These are phyloP conservation scores for Anthopleura xanthogrammica DNA, from an alignment of 92 coral and sea anemone species.

Conservation along the genomic window DNA sequence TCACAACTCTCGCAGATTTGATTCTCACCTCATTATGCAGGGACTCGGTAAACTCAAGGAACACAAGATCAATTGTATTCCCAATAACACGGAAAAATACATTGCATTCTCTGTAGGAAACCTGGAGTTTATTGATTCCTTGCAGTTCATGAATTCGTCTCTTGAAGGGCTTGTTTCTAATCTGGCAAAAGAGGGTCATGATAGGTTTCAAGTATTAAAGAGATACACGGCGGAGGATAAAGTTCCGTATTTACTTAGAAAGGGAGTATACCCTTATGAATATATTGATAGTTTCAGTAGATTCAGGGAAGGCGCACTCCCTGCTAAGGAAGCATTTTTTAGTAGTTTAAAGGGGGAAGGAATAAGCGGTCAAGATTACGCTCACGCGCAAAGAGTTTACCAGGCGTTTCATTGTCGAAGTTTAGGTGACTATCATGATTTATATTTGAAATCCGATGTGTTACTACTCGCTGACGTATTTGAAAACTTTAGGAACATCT, in stretches of 20 bases:
- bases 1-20: constrained; percentile 13
- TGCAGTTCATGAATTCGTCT: constrained; percentile 43
- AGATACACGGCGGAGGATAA: constrained; percentile 5
- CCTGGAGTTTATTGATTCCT: constrained; percentile 36
- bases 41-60: constrained; percentile 44
- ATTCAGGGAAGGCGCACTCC: too few relatives aligned
- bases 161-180: constrained; percentile 34
- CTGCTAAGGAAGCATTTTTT: neutral
- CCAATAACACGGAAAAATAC: constrained; percentile 56
- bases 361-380: constrained; percentile 28
- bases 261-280: constrained; percentile 25
- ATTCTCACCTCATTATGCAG: constrained; percentile 55
- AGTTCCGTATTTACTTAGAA: constrained; percentile 15
- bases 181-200: constrained; percentile 29
- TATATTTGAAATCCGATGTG: constrained; percentile 12
- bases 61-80: constrained; percentile 42
- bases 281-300: neutral
- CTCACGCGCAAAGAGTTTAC: constrained; percentile 34
- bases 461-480: constrained; percentile 26
- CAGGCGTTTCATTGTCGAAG: neutral
- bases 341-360: constrained; percentile 16
- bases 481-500: constrained; percentile 31
- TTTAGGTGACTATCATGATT: neutral
- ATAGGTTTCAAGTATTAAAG: constrained; percentile 24
- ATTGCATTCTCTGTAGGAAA: constrained; percentile 50